A percentile compares a stretch with the other conserved stretches of the same genome.
phyloP scores from a whole-genome alignment of 2,797 vertebrate species.

The Uromys caudimaculatus region DNA sequence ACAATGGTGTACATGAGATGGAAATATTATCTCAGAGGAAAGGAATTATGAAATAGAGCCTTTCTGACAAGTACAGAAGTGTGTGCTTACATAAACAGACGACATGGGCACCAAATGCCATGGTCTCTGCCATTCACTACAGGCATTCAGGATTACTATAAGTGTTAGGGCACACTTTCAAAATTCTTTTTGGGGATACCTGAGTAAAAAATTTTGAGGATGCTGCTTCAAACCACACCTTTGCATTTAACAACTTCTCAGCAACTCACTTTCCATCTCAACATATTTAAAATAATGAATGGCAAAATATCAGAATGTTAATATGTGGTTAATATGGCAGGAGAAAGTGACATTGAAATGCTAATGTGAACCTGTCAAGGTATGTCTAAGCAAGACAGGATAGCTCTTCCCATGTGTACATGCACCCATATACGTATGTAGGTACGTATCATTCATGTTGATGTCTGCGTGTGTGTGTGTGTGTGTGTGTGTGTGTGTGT shows the following conservation, averaged over 20 bases:
- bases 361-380: not conserved
- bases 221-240: not conserved
- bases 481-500: not conserved
- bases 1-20: not conserved
- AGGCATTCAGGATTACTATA: not conserved
- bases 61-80: not conserved
- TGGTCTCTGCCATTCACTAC: not conserved
- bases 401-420: not conserved
- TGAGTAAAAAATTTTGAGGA: not conserved
- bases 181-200: not conserved
- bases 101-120: not conserved
- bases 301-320: not conserved
- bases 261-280: not conserved
- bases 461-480: not conserved
- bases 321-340: not conserved
- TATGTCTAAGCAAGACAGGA: not conserved
- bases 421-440: too few species aligned
- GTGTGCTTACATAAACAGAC: not conserved
- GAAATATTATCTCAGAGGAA: not conserved
- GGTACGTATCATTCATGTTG: too few species aligned
- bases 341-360: not conserved
- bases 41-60: not conserved
- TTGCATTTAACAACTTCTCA: not conserved
- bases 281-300: conserved; percentile 8
- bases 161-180: not conserved